Evolutionary conservation across 2,888 invertebrate species (phyloP).

Genomic region (Boloria selene): DNA sequence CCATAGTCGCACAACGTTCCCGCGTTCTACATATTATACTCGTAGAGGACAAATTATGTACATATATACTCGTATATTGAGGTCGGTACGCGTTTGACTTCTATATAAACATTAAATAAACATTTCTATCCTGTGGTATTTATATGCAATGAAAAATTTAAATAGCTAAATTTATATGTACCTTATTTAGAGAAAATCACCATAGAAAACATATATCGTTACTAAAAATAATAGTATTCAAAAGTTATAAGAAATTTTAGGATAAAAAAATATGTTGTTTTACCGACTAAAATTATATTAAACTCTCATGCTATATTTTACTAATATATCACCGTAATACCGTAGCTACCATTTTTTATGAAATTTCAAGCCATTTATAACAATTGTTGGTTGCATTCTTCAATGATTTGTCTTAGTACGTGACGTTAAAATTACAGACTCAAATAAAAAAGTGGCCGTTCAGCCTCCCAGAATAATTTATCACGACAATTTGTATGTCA

Average conservation of each 20-base stretch:
- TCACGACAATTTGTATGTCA: conserved; percentile 76
- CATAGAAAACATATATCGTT: too few relatives aligned
- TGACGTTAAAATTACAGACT: conserved; percentile 26
- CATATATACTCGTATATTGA: conserved; percentile 28
- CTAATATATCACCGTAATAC: too few relatives aligned
- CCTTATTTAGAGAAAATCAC: background rate
- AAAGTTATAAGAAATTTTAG: too few relatives aligned
- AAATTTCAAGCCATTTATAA: background rate
- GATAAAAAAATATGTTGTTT: too few relatives aligned
- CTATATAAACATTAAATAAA: conserved; percentile 25
- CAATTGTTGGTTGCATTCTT: conserved; percentile 8
- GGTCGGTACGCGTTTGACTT: conserved; percentile 37
- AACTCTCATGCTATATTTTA: too few relatives aligned
- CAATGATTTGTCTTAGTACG: conserved; percentile 4
- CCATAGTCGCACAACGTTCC: conserved; percentile 54
- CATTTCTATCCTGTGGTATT: conserved; percentile 2
- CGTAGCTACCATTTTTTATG: background rate
- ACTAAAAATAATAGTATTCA: too few relatives aligned
- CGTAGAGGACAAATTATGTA: conserved; percentile 40
- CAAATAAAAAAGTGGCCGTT: conserved; percentile 39
- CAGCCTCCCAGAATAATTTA: conserved; percentile 69
- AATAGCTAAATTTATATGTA: background rate
- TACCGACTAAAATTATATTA: too few relatives aligned
- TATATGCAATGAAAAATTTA: background rate
- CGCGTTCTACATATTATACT: conserved; percentile 69